Conservation (phyloP, 2,888 invertebrate species). For the Ligdia adustata region DNA sequence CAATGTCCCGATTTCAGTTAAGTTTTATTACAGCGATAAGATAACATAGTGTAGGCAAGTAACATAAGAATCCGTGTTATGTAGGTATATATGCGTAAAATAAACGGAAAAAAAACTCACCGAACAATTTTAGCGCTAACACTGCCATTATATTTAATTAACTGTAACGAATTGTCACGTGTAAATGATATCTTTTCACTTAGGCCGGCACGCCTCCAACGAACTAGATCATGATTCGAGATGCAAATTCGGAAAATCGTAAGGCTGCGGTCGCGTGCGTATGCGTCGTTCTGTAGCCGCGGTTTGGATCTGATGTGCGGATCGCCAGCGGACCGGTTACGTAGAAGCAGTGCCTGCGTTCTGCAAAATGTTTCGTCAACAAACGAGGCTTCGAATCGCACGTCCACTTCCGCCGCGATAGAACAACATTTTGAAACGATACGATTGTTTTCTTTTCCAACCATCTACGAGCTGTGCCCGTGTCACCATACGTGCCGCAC, state of each 20-base stretch:
- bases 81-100: not conserved
- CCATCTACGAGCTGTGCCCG: conserved; percentile 15
- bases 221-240: conserved; percentile 15
- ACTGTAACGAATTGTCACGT: conserved; percentile 27
- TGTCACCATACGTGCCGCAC: conserved; percentile 22
- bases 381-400: conserved; percentile 21
- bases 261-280: conserved; percentile 14
- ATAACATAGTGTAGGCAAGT: not conserved
- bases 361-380: conserved; percentile 25
- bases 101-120: conserved; percentile 47
- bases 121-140: conserved; percentile 65
- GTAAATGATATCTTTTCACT: conserved; percentile 29
- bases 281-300: conserved; percentile 8
- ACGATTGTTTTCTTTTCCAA: conserved; percentile 31
- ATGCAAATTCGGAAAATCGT: conserved; percentile 6
- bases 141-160: conserved; percentile 60
- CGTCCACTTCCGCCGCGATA: conserved; percentile 34
- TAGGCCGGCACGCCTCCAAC: conserved; percentile 12
- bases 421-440: conserved; percentile 29
- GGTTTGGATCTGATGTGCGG: conserved; percentile 10
- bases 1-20: conserved; percentile 2
- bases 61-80: not conserved
- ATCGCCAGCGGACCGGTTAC: conserved; percentile 29
- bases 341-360: conserved; percentile 1
- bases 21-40: conserved; percentile 8